Evolutionary conservation across 1,140 invertebrate species (phyloP).

Genomic region (Paracyclopina nana): DNA sequence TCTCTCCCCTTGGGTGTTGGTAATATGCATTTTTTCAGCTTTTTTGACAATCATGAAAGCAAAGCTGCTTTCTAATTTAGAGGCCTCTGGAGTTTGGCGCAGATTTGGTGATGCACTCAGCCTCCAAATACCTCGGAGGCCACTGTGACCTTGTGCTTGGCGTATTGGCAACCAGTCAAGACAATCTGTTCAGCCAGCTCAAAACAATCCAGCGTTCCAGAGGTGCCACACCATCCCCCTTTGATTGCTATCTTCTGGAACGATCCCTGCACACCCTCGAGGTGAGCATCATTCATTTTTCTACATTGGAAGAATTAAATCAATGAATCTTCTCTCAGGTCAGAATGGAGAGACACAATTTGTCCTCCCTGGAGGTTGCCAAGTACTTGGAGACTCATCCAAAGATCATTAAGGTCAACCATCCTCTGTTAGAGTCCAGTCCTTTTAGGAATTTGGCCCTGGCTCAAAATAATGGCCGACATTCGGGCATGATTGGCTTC

Average conservation of each 20-base stretch:
- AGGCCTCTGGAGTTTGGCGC: neutral
- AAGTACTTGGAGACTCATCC: neutral
- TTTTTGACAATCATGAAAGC: neutral
- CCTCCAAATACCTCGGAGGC: neutral
- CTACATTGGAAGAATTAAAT: neutral
- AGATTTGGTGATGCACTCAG: neutral
- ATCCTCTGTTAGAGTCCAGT: neutral
- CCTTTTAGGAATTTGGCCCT: neutral
- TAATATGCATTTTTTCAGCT: neutral
- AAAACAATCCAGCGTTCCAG: neutral
- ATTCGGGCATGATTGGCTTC: conserved; percentile 3
- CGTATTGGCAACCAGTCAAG: neutral
- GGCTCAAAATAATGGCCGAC: neutral
- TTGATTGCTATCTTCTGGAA: neutral
- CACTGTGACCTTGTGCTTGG: neutral
- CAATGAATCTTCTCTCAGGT: neutral
- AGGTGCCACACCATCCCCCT: neutral
- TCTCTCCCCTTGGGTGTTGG: neutral
- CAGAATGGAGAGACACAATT: neutral
- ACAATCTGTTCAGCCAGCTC: neutral
- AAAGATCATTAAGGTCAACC: neutral
- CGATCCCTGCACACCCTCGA: neutral
- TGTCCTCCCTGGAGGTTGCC: neutral
- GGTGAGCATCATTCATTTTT: neutral
- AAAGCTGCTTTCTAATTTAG: neutral